phyloP scores from a whole-genome alignment of 1,140 invertebrate genomes.

The Bombus polaris region DNA sequence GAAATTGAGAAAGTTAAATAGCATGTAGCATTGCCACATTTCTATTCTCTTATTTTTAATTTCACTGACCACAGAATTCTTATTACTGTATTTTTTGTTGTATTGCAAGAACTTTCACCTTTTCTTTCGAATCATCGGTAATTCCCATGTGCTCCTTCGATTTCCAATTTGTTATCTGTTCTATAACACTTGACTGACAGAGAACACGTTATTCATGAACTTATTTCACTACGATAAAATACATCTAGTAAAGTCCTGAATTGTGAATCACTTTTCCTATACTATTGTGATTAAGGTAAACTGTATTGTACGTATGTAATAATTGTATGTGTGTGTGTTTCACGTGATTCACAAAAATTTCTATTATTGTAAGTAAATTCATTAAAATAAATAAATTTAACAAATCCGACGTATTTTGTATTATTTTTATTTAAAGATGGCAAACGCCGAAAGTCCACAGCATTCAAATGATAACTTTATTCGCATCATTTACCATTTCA shows the following conservation, averaged over 20 bases:
- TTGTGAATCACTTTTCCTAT: no score
- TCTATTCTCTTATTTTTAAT: constrained; percentile 1
- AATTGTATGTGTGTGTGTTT: no score
- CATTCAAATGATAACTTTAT: no score
- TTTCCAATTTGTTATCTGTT: neutral
- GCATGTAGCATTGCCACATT: neutral
- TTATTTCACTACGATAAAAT: neutral
- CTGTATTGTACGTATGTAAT: no score
- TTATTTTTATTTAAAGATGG: no score
- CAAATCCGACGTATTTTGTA: no score
- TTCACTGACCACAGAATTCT: constrained; percentile 9
- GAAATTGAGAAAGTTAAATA: constrained; percentile 5
- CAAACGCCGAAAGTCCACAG: no score
- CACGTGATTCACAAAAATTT: no score
- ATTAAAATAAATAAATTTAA: no score
- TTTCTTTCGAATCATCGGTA: neutral
- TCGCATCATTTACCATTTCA: no score
- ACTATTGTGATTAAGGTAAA: no score
- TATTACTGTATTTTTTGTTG: neutral
- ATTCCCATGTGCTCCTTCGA: neutral
- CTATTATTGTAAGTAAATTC: no score
- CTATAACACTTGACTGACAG: neutral
- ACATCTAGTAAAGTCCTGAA: neutral
- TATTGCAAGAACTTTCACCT: neutral
- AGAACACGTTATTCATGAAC: neutral